A percentile compares a stretch with the other conserved stretches of the same genome.
Evolutionary conservation across 2,797 vertebrate genomes (phyloP).

Genomic region (Acrocephalus scirpaceus): DNA sequence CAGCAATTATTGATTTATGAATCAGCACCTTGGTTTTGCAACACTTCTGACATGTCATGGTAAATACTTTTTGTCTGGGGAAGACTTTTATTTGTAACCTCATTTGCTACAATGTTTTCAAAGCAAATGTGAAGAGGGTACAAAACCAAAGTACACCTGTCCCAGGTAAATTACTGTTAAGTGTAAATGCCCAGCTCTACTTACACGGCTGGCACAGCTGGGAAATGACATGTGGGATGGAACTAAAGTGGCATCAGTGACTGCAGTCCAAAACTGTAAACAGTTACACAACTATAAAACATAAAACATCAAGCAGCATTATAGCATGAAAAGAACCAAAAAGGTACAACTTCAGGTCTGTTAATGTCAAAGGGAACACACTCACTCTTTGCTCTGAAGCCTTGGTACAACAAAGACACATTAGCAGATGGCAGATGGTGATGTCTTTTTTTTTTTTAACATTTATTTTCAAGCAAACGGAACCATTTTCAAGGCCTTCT

Average conservation of each 20-base stretch:
- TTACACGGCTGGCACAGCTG: background rate
- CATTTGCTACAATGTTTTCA: background rate
- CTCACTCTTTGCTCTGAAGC: background rate
- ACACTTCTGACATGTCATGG: background rate
- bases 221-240: background rate
- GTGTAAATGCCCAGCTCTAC: background rate
- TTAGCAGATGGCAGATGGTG: background rate
- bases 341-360: background rate
- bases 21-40: background rate
- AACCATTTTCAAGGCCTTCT: background rate
- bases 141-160: background rate
- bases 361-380: background rate
- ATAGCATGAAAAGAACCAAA: background rate
- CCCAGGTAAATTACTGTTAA: background rate
- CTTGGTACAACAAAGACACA: background rate
- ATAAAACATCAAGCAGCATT: background rate
- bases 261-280: background rate
- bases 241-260: background rate
- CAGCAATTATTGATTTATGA: background rate
- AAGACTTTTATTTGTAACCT: background rate
- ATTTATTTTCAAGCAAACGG: background rate
- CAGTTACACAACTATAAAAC: background rate
- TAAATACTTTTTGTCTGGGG: background rate
- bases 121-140: background rate
- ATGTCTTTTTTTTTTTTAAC: background rate